Conservation (phyloP, 2,888 invertebrate genomes). For the Melanophora roralis region DNA sequence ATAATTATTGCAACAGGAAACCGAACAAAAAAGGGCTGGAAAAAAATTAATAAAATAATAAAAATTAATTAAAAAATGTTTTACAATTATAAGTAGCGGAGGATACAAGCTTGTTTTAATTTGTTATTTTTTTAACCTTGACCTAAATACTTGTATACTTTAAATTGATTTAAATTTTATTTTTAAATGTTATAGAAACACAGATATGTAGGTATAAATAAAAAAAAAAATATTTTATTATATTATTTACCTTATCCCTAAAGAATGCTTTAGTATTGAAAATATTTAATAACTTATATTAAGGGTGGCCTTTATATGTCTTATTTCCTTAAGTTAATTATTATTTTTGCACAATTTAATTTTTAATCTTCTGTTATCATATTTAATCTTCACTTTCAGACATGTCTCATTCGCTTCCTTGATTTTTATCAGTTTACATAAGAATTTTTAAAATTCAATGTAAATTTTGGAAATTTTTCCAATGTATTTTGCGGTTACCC, state of each 20-base stretch:
- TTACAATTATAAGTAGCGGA: background rate
- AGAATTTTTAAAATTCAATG: conserved; percentile 26
- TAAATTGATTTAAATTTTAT: no score
- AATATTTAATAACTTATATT: no score
- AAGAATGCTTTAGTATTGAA: no score
- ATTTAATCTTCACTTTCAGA: conserved; percentile 46
- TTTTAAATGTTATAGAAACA: no score
- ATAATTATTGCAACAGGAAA: conserved; percentile 8
- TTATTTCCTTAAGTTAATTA: no score
- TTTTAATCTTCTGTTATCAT: conserved; percentile 14
- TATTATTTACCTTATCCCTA: no score
- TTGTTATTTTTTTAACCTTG: no score
- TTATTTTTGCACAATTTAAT: background rate
- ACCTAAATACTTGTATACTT: no score
- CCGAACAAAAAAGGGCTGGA: background rate
- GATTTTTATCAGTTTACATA: conserved; percentile 46
- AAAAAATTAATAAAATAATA: background rate
- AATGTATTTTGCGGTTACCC: conserved; percentile 19
- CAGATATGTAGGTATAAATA: no score
- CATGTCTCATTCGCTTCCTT: conserved; percentile 55
- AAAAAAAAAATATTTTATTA: no score
- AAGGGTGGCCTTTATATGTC: no score
- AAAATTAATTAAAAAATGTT: background rate
- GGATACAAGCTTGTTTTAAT: no score
- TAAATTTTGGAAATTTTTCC: conserved; percentile 40